Evolutionary conservation across 2,797 vertebrate species (phyloP), one percentile per base, ranked within the genome.

Genomic region (Hippocampus kuda): DNA sequence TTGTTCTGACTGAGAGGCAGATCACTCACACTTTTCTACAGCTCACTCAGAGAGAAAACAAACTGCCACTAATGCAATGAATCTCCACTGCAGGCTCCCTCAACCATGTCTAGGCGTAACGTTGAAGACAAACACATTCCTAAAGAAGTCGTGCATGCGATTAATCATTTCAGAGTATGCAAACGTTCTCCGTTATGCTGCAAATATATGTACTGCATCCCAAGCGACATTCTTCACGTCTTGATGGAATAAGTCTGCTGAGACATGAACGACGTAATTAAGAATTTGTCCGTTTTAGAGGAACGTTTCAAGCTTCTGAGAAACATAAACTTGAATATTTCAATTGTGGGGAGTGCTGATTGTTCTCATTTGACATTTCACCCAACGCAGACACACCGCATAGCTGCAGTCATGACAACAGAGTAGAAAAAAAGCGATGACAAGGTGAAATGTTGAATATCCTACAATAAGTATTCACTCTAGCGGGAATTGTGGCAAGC

Each of bases 81-180:
- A 81, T 76, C 76, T 76, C 70, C 72, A 26, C 3, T 66, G 15
- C 68, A 73, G 66, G 54, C 61, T 72, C 62, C 68, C 48, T 38
- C 26, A 26, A 57, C 73, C 62, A 18, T 65, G 10, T 1, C 0
- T 38, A 67, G 49, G 16, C 27, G 48, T 56, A 63, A 70, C 73
- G 66, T 64, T 69, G 65, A 74, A 70, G 53, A 64, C 67, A 30
- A 66, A 48, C 34, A n/a, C 57, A 64, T 51, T 48, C 57, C 24
- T 22, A n/a, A 10, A 54, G 67, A 42, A 73, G 27, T 34, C 64
- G 30, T 24, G 46, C 26, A 2, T 74, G 71, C 30, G 49, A 74
- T 83, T 85, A 81, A 89, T 91, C 87, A 86, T 78, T 78, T 79
- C 72, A 72, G 68, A 75, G 70, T 84, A 86, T 70, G 76, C 72